Percentiles rank a stretch among this genome's conserved stretches.
Evolutionary conservation across 2,888 invertebrate species (phyloP).

Genomic region (Philopedon plagiatum): DNA sequence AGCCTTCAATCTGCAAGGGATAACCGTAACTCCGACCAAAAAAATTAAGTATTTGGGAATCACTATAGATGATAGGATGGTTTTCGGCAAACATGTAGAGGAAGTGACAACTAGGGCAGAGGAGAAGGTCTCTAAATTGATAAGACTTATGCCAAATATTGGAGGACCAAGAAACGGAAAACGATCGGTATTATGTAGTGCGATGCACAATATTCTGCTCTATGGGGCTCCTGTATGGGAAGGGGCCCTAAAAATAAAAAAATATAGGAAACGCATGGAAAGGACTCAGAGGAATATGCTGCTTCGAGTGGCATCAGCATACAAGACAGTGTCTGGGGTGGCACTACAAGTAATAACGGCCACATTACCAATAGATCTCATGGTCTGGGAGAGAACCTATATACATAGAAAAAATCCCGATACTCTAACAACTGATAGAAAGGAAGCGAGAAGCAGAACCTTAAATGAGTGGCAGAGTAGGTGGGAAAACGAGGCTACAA

Average conservation of each 20-base stretch:
- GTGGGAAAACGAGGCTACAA: background rate
- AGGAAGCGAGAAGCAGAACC: background rate
- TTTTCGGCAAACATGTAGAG: constrained; percentile 18
- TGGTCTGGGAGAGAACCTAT: background rate
- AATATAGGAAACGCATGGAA: constrained; percentile 28
- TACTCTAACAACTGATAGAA: no score
- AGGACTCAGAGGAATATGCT: constrained; percentile 33
- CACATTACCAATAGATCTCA: constrained; percentile 30
- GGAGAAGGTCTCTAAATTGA: background rate
- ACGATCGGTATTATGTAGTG: constrained; percentile 17
- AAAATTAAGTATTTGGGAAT: constrained; percentile 41
- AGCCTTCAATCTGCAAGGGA: constrained; percentile 6
- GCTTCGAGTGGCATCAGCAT: constrained; percentile 32
- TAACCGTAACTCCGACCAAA: constrained; percentile 9
- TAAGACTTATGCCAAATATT: constrained; percentile 23
- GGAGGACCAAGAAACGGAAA: constrained; percentile 23
- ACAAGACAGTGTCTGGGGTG: constrained; percentile 43
- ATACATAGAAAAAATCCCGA: background rate
- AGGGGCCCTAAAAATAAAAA: constrained; percentile 4
- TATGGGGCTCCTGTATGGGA: constrained; percentile 50
- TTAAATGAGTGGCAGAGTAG: background rate
- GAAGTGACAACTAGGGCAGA: constrained; percentile 21
- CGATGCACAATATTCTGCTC: constrained; percentile 36
- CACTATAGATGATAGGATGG: constrained; percentile 22
- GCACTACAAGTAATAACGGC: constrained; percentile 34